Percentiles rank a stretch among this genome's conserved stretches.
These are phyloP conservation scores for Nycteola revayana DNA, from an alignment of 2,888 invertebrate genomes.

Conservation along the genomic window DNA sequence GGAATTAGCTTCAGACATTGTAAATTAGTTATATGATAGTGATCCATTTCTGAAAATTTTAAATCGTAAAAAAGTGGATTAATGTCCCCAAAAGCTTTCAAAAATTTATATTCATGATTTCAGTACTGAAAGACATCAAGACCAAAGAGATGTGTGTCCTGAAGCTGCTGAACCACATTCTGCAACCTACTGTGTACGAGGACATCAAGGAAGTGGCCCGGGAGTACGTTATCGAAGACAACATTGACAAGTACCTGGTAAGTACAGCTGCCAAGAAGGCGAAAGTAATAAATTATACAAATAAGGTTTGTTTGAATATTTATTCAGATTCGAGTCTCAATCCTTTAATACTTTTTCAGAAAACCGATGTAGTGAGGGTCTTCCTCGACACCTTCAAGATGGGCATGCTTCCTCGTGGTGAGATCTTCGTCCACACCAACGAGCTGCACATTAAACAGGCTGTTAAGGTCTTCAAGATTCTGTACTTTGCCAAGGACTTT, in stretches of 20 bases:
- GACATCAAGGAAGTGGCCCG: slow-evolving; percentile 82
- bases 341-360: slow-evolving; percentile 62
- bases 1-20: no score
- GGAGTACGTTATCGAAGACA: slow-evolving; percentile 82
- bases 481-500: slow-evolving; percentile 86
- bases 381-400: slow-evolving; percentile 80
- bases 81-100: no score
- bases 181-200: slow-evolving; percentile 83
- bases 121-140: no score
- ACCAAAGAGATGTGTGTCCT: slow-evolving; percentile 80
- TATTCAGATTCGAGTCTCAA: no score
- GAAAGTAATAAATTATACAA: no score
- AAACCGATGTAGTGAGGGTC: slow-evolving; percentile 80
- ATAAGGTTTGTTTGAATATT: no score
- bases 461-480: slow-evolving; percentile 82
- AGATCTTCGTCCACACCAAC: slow-evolving; percentile 84
- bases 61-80: no score
- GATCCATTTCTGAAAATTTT: no score
- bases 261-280: slow-evolving; percentile 6
- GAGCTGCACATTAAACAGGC: slow-evolving; percentile 84
- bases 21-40: no score
- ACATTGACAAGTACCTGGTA: slow-evolving; percentile 81
- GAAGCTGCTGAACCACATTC: slow-evolving; percentile 82
- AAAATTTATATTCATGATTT: no score
- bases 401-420: slow-evolving; percentile 81